phyloP scores from a whole-genome alignment of 1,140 invertebrate genomes.

The Brachionus plicatilis region DNA sequence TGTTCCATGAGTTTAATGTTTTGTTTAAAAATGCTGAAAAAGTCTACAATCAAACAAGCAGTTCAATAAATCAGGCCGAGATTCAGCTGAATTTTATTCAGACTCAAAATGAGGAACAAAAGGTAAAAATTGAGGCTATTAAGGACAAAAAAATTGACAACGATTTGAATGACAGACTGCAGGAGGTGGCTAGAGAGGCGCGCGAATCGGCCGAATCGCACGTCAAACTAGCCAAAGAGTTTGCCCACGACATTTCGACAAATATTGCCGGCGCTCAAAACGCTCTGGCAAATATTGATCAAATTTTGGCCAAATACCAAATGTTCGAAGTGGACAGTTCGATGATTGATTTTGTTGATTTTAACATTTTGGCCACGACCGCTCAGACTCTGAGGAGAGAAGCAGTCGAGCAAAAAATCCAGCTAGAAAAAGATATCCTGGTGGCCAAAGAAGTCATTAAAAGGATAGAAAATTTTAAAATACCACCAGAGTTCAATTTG shows the following conservation, averaged over 20 bases:
- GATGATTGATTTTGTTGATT: background rate
- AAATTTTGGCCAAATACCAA: background rate
- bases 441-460: background rate
- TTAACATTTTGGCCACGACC: background rate
- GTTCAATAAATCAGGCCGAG: background rate
- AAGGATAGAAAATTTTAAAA: slow-evolving; percentile 28
- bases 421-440: background rate
- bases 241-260: background rate
- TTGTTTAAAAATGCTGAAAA: slow-evolving; percentile 11
- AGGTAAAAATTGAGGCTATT: background rate
- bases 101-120: background rate
- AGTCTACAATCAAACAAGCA: slow-evolving; percentile 19
- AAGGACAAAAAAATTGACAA: background rate
- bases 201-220: slow-evolving; percentile 10
- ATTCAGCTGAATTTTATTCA: slow-evolving; percentile 35
- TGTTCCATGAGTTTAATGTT: slow-evolving; percentile 6
- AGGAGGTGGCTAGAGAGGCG: slow-evolving; percentile 17
- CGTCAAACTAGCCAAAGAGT: background rate
- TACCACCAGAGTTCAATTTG: background rate
- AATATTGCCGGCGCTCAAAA: background rate
- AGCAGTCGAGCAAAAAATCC: background rate
- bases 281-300: background rate
- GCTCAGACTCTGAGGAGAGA: background rate
- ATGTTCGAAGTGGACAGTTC: background rate
- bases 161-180: background rate